Evolutionary conservation across 1,140 invertebrate species (phyloP), one percentile per base, ranked within the genome.

Genomic region (Musca vetustissima): DNA sequence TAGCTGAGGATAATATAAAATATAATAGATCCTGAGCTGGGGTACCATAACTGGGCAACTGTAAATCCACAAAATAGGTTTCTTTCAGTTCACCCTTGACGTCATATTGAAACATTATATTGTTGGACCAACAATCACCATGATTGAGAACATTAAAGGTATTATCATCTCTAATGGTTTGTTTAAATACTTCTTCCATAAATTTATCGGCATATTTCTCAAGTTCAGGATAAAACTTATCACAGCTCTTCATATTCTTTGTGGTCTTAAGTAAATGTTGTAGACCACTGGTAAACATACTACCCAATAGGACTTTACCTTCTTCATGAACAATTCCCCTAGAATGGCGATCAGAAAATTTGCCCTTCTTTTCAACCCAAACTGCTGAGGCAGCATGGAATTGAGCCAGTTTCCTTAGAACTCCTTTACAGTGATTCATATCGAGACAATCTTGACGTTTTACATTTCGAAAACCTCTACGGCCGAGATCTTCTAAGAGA

Each of bases 121-220:
- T 91, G 70, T 89, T 90, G 0, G 86, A 77, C 88, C 89, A 90
- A 17, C 83, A 84, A 74, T 90, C 89, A 3, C 89, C 89, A 67
- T 90, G 89, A 72, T 85, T 87, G 1, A 90, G 76, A 1, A 88
- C 87, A 72, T 86, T 84, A 52, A 89, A 88, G 48, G 86, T 84
- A 19, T 14, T 36, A 1, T 61, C 57, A 61, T 61, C 57, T 19
- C 32, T 1, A 1, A 17, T 3, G n/a, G 8, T 19, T 3, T 61
- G 15, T 13, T 61, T 17, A 14, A 61, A 61, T 17, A 61, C 8
- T 11, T 13, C 17, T 2, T 43, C 57, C 7, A 32, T 61, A 36
- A 59, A 7, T 9, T 25, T 25, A 24, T 19, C 32, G 0, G 7
- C 43, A 1, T 14, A 47, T 52, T 19, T n/a, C 22, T 55, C 19